Evolutionary conservation across 2,888 invertebrate genomes (phyloP).

Genomic region (Pammene fasciana): DNA sequence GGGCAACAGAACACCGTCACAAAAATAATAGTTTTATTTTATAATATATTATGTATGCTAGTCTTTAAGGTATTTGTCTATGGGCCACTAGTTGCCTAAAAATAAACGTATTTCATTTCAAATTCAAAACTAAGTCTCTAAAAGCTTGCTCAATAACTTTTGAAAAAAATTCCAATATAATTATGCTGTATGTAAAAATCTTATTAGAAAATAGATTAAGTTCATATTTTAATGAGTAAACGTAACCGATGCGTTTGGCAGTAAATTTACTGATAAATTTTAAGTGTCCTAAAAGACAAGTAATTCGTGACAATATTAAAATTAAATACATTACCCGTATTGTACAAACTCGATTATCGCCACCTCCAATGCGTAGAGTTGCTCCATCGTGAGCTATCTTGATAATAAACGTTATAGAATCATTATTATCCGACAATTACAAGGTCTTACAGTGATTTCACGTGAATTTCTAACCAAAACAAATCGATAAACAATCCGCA

Average conservation of each 20-base stretch:
- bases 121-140: neutral
- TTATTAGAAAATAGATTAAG: too few species aligned
- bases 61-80: too few species aligned
- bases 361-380: slow-evolving; percentile 68
- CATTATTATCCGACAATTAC: slow-evolving; percentile 34
- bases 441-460: slow-evolving; percentile 25
- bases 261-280: neutral
- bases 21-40: too few species aligned
- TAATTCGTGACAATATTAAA: slow-evolving; percentile 41
- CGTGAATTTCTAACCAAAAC: slow-evolving; percentile 34
- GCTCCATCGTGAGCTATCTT: slow-evolving; percentile 59
- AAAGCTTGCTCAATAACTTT: neutral
- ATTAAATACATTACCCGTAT: slow-evolving; percentile 57
- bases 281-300: slow-evolving; percentile 32
- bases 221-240: neutral
- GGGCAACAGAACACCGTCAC: too few species aligned
- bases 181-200: neutral
- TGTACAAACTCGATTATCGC: slow-evolving; percentile 65
- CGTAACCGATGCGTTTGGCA: too few species aligned
- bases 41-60: too few species aligned
- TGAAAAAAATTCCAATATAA: too few species aligned
- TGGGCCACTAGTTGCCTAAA: too few species aligned
- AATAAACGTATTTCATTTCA: too few species aligned
- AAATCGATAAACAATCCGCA: slow-evolving; percentile 32
- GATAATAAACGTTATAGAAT: slow-evolving; percentile 4